A percentile compares a stretch with the other conserved stretches of the same genome.
Evolutionary conservation across 2,888 invertebrate species (phyloP).

Genomic region (Drosophila anomalata): DNA sequence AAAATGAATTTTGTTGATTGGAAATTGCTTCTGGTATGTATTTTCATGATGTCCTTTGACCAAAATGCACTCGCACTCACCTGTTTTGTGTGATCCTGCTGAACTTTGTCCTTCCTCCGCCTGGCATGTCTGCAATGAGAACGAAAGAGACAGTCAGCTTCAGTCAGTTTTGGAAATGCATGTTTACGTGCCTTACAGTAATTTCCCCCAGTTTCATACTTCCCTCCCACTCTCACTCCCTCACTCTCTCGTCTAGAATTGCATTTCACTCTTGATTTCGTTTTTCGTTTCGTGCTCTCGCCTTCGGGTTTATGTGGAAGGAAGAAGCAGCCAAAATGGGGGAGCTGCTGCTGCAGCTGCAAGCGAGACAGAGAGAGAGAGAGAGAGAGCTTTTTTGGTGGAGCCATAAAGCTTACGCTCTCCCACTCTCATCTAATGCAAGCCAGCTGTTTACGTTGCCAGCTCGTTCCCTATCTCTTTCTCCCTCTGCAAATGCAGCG

Average conservation of each 20-base stretch:
- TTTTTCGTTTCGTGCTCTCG: conserved; percentile 48
- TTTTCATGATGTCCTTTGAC: conserved; percentile 7
- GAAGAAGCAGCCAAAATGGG: conserved; percentile 18
- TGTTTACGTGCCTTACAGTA: conserved; percentile 39
- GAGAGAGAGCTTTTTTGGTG: conserved; percentile 33
- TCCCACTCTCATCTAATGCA: conserved; percentile 30
- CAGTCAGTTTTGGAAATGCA: conserved; percentile 21
- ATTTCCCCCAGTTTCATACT: neutral
- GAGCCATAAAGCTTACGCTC: conserved; percentile 13
- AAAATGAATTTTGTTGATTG: no score
- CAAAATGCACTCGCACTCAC: conserved; percentile 51
- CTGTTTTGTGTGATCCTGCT: conserved; percentile 67
- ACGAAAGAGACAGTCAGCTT: conserved; percentile 23
- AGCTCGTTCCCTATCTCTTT: conserved; percentile 7
- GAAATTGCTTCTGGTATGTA: neutral
- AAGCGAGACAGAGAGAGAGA: conserved; percentile 14
- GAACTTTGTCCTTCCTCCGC: conserved; percentile 67
- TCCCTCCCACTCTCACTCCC: neutral
- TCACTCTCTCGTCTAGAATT: conserved; percentile 38
- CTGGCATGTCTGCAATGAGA: conserved; percentile 68
- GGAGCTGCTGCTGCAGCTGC: conserved; percentile 32
- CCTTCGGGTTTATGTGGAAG: conserved; percentile 54
- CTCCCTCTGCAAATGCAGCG: conserved; percentile 56
- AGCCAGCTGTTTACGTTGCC: conserved; percentile 1
- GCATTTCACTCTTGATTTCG: conserved; percentile 77